Percentiles rank a stretch among this genome's conserved stretches.
phyloP scores from a whole-genome alignment of 2,888 invertebrate genomes.

The Cremastinae sp. region DNA sequence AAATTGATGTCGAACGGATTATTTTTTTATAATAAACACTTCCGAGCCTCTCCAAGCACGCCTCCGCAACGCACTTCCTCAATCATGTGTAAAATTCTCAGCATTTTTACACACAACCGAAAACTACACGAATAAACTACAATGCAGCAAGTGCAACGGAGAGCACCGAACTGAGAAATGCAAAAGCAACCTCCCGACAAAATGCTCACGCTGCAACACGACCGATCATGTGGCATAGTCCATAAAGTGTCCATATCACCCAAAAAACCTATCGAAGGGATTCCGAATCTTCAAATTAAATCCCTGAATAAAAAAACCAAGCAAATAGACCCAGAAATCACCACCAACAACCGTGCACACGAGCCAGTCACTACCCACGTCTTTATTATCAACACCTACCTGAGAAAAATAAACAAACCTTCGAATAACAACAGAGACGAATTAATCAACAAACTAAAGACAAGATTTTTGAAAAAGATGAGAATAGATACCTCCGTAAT shows the following conservation, averaged over 20 bases:
- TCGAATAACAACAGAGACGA: background rate
- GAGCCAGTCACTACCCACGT: background rate
- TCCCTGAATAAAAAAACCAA: constrained; percentile 19
- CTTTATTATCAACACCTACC: background rate
- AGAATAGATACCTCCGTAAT: background rate
- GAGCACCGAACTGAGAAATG: constrained; percentile 27
- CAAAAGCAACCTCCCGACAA: too few species aligned
- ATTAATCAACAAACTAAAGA: background rate
- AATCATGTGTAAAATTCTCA: constrained; percentile 7
- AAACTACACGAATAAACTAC: constrained; percentile 9
- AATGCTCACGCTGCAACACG: constrained; percentile 15
- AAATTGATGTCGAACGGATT: constrained; percentile 40
- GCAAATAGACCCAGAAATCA: background rate
- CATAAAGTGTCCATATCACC: constrained; percentile 10
- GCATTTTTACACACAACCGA: constrained; percentile 13
- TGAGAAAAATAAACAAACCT: background rate
- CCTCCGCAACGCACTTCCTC: constrained; percentile 17
- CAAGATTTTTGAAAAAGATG: background rate
- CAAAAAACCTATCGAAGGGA: constrained; percentile 27
- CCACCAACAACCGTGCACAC: background rate
- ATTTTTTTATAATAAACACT: constrained; percentile 36
- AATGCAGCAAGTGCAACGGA: constrained; percentile 27
- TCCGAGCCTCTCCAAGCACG: constrained; percentile 23
- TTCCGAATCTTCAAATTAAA: constrained; percentile 22
- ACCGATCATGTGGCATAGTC: constrained; percentile 26